A percentile compares a stretch with the other conserved stretches of the same genome.
Evolutionary conservation across 2,888 invertebrate species (phyloP).

Genomic region (Dione vanillae): DNA sequence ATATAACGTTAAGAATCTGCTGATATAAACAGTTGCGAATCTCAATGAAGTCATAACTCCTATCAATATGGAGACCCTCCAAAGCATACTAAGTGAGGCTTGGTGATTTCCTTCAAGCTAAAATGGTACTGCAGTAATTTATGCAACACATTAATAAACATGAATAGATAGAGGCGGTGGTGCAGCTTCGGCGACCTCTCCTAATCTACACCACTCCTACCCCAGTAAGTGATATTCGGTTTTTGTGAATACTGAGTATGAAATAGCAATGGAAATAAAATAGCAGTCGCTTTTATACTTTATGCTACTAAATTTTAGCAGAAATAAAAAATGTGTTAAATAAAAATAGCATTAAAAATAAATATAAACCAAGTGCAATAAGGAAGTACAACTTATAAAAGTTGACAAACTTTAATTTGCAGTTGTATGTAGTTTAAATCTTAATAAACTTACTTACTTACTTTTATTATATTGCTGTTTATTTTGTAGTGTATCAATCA

Average conservation of each 20-base stretch:
- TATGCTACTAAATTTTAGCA: too few relatives aligned
- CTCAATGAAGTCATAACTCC: slow-evolving; percentile 35
- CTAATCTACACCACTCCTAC: slow-evolving; percentile 34
- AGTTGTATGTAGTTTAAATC: too few relatives aligned
- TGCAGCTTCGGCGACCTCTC: slow-evolving; percentile 46
- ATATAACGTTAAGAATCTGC: slow-evolving; percentile 10
- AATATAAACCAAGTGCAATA: too few relatives aligned
- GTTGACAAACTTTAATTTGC: too few relatives aligned
- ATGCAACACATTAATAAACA: slow-evolving; percentile 73
- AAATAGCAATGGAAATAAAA: too few relatives aligned
- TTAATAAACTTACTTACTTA: too few relatives aligned
- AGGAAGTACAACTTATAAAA: too few relatives aligned
- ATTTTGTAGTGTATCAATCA: neutral
- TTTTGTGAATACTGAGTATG: neutral
- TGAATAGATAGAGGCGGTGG: slow-evolving; percentile 63
- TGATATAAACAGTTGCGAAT: slow-evolving; percentile 25
- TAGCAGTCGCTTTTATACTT: too few relatives aligned
- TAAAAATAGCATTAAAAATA: too few relatives aligned
- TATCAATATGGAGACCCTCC: slow-evolving; percentile 57
- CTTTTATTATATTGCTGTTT: too few relatives aligned
- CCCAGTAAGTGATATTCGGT: slow-evolving; percentile 12
- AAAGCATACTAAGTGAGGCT: slow-evolving; percentile 57
- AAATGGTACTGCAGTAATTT: slow-evolving; percentile 68
- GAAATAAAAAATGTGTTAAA: too few relatives aligned
- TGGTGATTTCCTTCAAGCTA: slow-evolving; percentile 62